A percentile compares a stretch with the other conserved stretches of the same genome.
These are phyloP conservation scores for Brachionus manjavacas DNA, from an alignment of 1,140 invertebrate genomes.

Conservation along the genomic window DNA sequence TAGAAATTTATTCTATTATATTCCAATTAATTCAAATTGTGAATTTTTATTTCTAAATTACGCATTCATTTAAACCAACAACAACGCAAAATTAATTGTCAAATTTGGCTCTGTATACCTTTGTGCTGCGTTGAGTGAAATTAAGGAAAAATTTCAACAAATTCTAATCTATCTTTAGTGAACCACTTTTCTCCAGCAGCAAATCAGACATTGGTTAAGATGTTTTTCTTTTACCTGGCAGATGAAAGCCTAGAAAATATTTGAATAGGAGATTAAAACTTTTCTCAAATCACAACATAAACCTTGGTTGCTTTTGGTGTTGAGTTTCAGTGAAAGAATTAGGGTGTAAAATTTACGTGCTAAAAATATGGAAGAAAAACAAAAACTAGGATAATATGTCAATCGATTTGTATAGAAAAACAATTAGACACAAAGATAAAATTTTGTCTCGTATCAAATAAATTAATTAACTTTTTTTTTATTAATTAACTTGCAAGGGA, in stretches of 20 bases:
- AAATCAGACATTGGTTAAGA: neutral
- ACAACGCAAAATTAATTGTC: neutral
- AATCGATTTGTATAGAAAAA: neutral
- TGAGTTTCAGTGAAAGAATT: neutral
- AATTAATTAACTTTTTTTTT: neutral
- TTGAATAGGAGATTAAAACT: neutral
- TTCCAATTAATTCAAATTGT: neutral
- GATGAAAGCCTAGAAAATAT: conserved; percentile 2
- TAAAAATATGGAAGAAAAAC: conserved; percentile 1
- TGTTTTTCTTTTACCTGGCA: neutral
- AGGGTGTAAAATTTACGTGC: conserved; percentile 10
- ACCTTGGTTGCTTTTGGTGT: neutral
- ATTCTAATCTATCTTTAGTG: neutral
- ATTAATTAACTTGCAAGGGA: neutral
- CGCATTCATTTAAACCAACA: neutral
- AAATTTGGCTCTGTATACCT: neutral
- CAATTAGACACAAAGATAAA: neutral
- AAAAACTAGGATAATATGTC: conserved; percentile 12
- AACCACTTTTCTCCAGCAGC: neutral
- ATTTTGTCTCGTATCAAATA: neutral
- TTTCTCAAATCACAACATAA: neutral
- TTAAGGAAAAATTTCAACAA: neutral
- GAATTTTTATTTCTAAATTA: neutral
- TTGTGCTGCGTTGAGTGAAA: neutral
- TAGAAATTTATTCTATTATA: neutral